Conservation (phyloP, 2,113 vertebrate species). For the Oostethus manadensis region DNA sequence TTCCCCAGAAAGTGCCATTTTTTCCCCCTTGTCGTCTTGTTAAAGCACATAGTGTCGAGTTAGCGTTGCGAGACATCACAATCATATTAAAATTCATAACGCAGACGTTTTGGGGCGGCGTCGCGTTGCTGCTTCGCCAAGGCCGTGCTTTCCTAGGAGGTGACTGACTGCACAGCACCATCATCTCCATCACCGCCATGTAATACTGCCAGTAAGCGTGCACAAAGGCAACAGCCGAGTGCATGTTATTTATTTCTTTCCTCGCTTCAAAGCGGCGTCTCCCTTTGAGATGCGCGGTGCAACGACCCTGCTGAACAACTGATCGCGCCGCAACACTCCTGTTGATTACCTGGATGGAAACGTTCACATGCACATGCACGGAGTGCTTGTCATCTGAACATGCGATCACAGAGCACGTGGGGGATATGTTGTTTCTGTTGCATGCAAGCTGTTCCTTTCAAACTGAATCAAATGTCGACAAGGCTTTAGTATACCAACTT, state of each 20-base stretch:
- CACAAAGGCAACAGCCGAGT: no score
- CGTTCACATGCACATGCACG: no score
- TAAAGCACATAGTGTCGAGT: neutral
- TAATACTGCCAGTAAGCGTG: neutral
- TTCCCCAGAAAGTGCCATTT: neutral
- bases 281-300: no score
- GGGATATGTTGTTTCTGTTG: no score
- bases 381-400: no score
- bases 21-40: neutral
- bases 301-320: slow-evolving; percentile 30
- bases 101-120: neutral
- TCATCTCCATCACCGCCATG: neutral
- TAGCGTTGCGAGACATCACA: neutral
- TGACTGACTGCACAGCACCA: neutral
- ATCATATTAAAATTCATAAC: neutral
- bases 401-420: no score
- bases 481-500: no score
- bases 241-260: no score
- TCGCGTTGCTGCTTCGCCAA: neutral
- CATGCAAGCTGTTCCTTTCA: no score
- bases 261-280: no score
- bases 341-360: slow-evolving; percentile 39
- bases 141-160: neutral
- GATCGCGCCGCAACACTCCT: slow-evolving; percentile 24
- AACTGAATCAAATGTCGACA: no score